A percentile compares a stretch with the other conserved stretches of the same genome.
These are phyloP conservation scores for Rotaria magnacalcarata DNA, from an alignment of 2,888 invertebrate species.

Conservation along the genomic window DNA sequence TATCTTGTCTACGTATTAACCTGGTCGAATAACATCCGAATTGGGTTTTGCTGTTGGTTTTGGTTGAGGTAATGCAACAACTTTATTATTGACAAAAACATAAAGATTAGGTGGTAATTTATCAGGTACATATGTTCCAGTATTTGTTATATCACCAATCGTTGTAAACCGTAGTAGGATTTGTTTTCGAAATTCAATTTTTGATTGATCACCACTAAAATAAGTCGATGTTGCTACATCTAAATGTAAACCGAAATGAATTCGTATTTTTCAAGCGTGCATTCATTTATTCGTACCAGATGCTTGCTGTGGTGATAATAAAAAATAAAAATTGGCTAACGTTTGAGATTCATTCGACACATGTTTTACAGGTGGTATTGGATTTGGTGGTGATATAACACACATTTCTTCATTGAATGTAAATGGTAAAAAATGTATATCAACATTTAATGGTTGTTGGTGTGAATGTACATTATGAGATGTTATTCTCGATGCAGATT, in stretches of 20 bases:
- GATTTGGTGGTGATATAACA: conserved; percentile 11
- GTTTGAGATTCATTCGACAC: neutral
- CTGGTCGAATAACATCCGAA: conserved; percentile 46
- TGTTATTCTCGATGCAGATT: neutral
- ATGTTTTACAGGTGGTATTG: neutral
- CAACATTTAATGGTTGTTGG: neutral
- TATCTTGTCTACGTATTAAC: neutral
- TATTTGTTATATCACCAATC: neutral
- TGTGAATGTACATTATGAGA: neutral
- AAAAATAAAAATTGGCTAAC: neutral
- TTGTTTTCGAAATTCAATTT: conserved; percentile 42
- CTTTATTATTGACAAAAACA: conserved; percentile 40
- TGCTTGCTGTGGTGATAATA: conserved; percentile 32
- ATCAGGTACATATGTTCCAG: neutral
- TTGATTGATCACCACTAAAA: neutral
- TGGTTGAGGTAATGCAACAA: conserved; percentile 42
- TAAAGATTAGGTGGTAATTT: conserved; percentile 45
- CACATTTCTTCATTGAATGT: conserved; percentile 19
- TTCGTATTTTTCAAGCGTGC: too few relatives aligned
- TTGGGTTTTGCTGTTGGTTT: conserved; percentile 47
- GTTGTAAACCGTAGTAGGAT: conserved; percentile 41
- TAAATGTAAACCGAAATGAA: neutral
- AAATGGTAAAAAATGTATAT: conserved; percentile 18
- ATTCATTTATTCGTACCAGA: neutral
- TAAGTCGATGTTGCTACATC: conserved; percentile 23